Conservation (phyloP, 2,797 vertebrate species). For the Coranthus polyacanthus region DNA sequence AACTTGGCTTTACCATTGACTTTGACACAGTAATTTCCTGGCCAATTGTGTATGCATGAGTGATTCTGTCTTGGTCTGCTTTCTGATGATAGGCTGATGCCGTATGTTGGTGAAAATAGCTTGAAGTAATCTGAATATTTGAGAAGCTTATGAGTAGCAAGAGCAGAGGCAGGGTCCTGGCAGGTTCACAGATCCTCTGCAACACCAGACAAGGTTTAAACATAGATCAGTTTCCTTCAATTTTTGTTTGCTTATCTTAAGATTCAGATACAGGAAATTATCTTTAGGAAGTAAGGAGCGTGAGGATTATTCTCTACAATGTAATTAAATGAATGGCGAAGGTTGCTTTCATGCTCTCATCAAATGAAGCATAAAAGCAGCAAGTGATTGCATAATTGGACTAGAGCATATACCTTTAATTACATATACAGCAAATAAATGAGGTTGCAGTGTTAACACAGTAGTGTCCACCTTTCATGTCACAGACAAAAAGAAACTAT, state of each 20-base stretch:
- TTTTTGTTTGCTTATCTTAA: constrained; percentile 48
- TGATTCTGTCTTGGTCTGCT: constrained; percentile 64
- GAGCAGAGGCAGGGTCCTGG: constrained; percentile 45
- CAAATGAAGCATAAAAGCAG: constrained; percentile 30
- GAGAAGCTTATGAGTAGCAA: constrained; percentile 56
- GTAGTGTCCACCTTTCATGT: constrained; percentile 24
- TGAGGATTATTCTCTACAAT: constrained; percentile 49
- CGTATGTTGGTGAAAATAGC: constrained; percentile 68
- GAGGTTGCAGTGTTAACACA: constrained; percentile 10
- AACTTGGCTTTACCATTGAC: constrained; percentile 68
- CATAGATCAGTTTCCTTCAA: constrained; percentile 45
- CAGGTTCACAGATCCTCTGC: constrained; percentile 55
- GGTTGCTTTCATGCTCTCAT: constrained; percentile 40
- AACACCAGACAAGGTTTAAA: constrained; percentile 50
- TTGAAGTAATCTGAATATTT: constrained; percentile 73
- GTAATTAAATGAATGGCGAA: constrained; percentile 41
- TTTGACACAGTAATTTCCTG: constrained; percentile 71
- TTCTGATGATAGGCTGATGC: constrained; percentile 67
- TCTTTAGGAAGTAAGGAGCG: constrained; percentile 42
- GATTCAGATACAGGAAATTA: constrained; percentile 42
- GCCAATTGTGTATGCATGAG: constrained; percentile 71
- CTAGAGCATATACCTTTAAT: constrained; percentile 3
- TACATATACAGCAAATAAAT: neutral
- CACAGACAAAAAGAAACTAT: constrained; percentile 2
- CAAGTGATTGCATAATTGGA: constrained; percentile 9